Percentiles rank a stretch among this genome's conserved stretches.
Evolutionary conservation across 2,797 vertebrate species (phyloP).

Genomic region (Macrochelys suwanniensis): DNA sequence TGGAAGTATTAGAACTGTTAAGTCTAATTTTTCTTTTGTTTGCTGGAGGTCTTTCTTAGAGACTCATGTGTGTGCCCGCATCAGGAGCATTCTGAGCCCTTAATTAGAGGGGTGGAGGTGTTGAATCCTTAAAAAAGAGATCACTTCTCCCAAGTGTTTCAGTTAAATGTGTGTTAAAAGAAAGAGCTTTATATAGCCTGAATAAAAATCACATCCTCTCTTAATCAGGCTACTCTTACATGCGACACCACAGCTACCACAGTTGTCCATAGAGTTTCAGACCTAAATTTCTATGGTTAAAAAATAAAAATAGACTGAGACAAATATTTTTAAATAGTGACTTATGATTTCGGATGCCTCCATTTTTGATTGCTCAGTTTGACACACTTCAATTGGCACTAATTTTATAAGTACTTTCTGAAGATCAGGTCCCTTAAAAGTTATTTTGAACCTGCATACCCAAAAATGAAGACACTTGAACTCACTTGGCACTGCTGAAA

Average conservation of each 20-base stretch:
- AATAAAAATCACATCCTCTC: constrained; percentile 22
- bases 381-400: not conserved
- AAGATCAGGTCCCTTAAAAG: not conserved
- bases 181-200: constrained; percentile 19
- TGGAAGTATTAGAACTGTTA: not conserved
- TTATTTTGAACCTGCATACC: not conserved
- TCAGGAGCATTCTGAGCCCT: constrained; percentile 13
- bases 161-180: constrained; percentile 24
- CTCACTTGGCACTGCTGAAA: not conserved
- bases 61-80: not conserved
- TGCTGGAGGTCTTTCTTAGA: not conserved
- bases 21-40: not conserved
- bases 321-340: not conserved
- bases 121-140: constrained; percentile 28
- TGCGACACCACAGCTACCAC: not conserved
- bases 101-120: constrained; percentile 29
- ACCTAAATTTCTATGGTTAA: constrained; percentile 19
- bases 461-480: not conserved
- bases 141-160: constrained; percentile 29
- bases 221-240: constrained; percentile 24
- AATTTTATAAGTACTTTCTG: not conserved
- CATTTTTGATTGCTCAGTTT: not conserved
- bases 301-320: not conserved
- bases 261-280: not conserved
- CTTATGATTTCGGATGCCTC: not conserved